Evolutionary conservation across 2,113 vertebrate species (phyloP).

Genomic region (Miniopterus natalensis): DNA sequence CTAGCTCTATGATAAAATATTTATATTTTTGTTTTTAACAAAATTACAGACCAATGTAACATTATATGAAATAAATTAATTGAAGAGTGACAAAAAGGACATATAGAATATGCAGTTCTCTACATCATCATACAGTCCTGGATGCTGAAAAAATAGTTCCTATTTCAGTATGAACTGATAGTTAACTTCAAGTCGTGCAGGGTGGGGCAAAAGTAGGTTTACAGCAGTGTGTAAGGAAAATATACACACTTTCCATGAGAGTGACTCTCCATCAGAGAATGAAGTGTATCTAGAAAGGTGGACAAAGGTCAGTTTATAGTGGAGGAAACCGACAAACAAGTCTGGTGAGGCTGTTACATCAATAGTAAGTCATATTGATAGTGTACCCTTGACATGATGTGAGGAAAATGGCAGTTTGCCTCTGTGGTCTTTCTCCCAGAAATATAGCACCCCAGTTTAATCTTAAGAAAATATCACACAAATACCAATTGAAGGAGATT

Average conservation of each 20-base stretch:
- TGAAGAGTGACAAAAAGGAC: neutral
- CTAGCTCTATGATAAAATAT: neutral
- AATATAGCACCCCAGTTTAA: neutral
- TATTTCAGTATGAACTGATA: neutral
- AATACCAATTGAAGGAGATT: neutral
- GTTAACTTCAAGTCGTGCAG: neutral
- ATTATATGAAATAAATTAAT: neutral
- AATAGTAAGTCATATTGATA: neutral
- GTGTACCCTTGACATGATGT: neutral
- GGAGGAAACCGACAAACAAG: neutral
- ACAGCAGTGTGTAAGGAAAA: neutral
- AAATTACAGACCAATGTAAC: neutral
- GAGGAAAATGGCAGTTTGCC: neutral
- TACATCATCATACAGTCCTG: neutral
- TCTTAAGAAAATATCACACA: neutral
- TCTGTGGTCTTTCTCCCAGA: neutral
- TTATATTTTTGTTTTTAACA: constrained; percentile 29
- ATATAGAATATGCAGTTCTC: neutral
- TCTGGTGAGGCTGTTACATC: neutral
- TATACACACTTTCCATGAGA: too few relatives aligned
- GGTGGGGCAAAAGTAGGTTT: neutral
- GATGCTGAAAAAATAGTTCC: neutral
- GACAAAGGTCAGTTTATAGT: neutral
- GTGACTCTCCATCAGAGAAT: neutral
- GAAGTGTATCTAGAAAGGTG: neutral